Conservation (phyloP, 1,140 invertebrate genomes). For the Drosophila santomea region DNA sequence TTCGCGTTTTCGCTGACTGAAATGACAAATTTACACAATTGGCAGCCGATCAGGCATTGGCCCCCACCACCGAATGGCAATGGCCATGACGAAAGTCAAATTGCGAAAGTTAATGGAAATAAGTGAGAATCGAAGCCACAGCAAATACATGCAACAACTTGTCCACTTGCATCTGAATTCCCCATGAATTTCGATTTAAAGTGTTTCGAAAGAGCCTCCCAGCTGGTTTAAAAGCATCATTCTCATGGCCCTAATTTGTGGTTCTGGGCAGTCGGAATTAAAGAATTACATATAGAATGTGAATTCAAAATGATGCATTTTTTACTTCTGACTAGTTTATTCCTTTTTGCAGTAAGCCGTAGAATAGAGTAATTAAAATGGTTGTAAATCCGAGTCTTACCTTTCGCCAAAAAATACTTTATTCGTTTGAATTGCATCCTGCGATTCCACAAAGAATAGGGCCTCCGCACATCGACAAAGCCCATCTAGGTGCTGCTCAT, state of each 20-base stretch:
- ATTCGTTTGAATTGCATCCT: neutral
- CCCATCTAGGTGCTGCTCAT: conserved; percentile 39
- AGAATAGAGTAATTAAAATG: neutral
- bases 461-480: conserved; percentile 1
- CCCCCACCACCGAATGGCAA: neutral
- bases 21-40: conserved; percentile 55
- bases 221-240: neutral
- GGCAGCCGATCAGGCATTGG: conserved; percentile 31
- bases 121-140: conserved; percentile 27
- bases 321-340: too few species aligned
- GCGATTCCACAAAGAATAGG: neutral
- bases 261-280: neutral
- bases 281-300: too few species aligned
- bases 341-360: neutral
- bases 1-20: conserved; percentile 41
- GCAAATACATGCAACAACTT: conserved; percentile 17
- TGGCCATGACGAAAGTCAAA: conserved; percentile 14
- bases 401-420: neutral
- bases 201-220: neutral
- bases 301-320: too few species aligned
- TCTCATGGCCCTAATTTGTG: neutral
- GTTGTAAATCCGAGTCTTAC: neutral
- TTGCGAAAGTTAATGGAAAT: conserved; percentile 50
- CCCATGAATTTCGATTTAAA: neutral
- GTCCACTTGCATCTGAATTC: neutral